Evolutionary conservation across 2,888 invertebrate genomes (phyloP), one percentile per base, ranked within the genome.

Genomic region (Epirrhoe tristata): DNA sequence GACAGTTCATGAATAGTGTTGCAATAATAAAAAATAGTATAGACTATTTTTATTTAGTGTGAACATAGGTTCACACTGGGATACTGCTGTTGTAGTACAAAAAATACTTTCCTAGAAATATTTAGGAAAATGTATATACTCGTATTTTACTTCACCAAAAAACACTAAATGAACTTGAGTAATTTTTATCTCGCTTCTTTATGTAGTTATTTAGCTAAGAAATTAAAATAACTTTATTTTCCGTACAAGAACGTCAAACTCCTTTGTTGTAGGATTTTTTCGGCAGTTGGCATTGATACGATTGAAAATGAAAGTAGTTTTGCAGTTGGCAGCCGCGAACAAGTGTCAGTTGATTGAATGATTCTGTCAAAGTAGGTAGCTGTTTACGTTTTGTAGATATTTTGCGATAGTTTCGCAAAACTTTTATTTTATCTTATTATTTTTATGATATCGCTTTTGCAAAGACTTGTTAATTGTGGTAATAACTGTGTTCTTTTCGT

Each of bases 351-450:
- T 89, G 88, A 85, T 82, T 86, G 82, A 82, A 87, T 85, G 87
- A 84, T 88, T 82, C 90, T 93, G 93, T 93, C 93, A 93, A 90
- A 90, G 91, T 84, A 87, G 91, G 91, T 89, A 88, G 91, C 88
- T 93, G 93, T 93, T 93, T 93, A 92, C 87, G 90, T 93, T 93
- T 93, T 92, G 89, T 91, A 91, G 86, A 86, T 92, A 89, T 90
- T 91, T 93, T 91, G 89, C 91, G 91, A 91, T 90, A 84, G 87
- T 91, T 91, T 93, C 89, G 87, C 88, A 83, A 81, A 87, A 88
- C 85, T 92, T 92, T 93, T 92, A 86, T 86, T 88, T 90, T 82
- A 84, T 83, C 82, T 81, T 91, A 90, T 89, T 91, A 84, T 91
- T 91, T 93, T 88, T 90, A 89, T 88, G 85, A 82, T 83, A 83